These are phyloP conservation scores for Embiotoca jacksoni DNA, from an alignment of 2,113 vertebrate species.

Conservation along the genomic window DNA sequence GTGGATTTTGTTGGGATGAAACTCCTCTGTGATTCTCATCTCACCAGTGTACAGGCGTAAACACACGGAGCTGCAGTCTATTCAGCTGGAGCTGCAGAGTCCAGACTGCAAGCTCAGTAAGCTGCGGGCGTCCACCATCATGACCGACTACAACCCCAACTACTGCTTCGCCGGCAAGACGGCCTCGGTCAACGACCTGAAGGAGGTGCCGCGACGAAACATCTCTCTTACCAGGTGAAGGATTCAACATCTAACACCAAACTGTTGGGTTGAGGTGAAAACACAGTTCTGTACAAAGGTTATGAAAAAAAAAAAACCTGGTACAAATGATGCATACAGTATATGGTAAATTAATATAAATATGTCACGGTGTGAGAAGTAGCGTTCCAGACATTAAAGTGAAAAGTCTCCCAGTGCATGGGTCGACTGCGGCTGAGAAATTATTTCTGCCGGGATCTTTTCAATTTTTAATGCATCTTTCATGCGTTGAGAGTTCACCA, in stretches of 20 bases:
- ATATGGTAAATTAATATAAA: neutral
- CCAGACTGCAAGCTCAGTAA: slow-evolving; percentile 99
- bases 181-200: slow-evolving; percentile 96
- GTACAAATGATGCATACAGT: too few relatives aligned
- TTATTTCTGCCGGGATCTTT: neutral
- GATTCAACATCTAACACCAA: neutral
- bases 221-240: slow-evolving; percentile 95
- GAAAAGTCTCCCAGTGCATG: slow-evolving; percentile 9
- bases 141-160: slow-evolving; percentile 99
- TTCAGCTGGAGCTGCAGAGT: slow-evolving; percentile 98
- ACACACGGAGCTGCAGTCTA: slow-evolving; percentile 97
- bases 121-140: slow-evolving; percentile 97
- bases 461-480: slow-evolving; percentile 37
- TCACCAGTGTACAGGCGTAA: slow-evolving; percentile 94
- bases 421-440: slow-evolving; percentile 22
- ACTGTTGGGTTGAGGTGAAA: too few relatives aligned
- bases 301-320: too few relatives aligned
- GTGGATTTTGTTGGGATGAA: slow-evolving; percentile 28
- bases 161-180: slow-evolving; percentile 99
- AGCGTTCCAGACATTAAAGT: slow-evolving; percentile 33
- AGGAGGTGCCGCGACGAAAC: slow-evolving; percentile 96
- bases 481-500: slow-evolving; percentile 40
- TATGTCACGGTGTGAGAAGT: neutral
- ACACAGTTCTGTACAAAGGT: too few relatives aligned
- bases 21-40: slow-evolving; percentile 16